Percentiles rank a stretch among this genome's conserved stretches.
These are phyloP conservation scores for Ips nitidus DNA, from an alignment of 1,140 invertebrate genomes.

Conservation along the genomic window DNA sequence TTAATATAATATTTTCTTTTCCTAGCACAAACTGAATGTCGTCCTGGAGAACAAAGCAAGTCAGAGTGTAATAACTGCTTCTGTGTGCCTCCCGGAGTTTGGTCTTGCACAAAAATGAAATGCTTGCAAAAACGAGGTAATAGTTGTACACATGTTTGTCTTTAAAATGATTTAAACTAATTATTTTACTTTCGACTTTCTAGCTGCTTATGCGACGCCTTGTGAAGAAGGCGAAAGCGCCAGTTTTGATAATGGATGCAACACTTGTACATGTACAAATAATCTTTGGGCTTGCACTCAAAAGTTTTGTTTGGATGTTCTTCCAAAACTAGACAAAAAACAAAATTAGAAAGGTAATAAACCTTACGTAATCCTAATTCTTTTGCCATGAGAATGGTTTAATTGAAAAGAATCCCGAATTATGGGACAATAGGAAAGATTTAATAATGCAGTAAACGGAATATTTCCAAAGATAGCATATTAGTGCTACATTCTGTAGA, in stretches of 20 bases:
- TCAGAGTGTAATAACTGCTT: slow-evolving; percentile 13
- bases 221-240: slow-evolving; percentile 1
- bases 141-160: not conserved
- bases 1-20: not conserved
- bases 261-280: slow-evolving; percentile 14
- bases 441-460: too few relatives aligned
- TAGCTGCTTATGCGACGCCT: not conserved
- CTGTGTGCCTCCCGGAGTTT: not conserved
- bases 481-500: too few relatives aligned
- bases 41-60: slow-evolving; percentile 1
- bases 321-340: too few relatives aligned
- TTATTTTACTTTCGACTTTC: not conserved
- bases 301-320: not conserved
- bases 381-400: too few relatives aligned
- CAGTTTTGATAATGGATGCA: slow-evolving; percentile 14
- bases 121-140: not conserved
- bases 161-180: not conserved
- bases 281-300: slow-evolving; percentile 8
- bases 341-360: too few relatives aligned
- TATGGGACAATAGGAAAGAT: too few relatives aligned
- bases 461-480: too few relatives aligned
- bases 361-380: too few relatives aligned
- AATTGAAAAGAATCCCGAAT: too few relatives aligned
- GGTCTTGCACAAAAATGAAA: slow-evolving; percentile 7
- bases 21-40: slow-evolving; percentile 7